Evolutionary conservation across 1,140 invertebrate genomes (phyloP), one percentile per base, ranked within the genome.

Genomic region (Charaxes varanes): DNA sequence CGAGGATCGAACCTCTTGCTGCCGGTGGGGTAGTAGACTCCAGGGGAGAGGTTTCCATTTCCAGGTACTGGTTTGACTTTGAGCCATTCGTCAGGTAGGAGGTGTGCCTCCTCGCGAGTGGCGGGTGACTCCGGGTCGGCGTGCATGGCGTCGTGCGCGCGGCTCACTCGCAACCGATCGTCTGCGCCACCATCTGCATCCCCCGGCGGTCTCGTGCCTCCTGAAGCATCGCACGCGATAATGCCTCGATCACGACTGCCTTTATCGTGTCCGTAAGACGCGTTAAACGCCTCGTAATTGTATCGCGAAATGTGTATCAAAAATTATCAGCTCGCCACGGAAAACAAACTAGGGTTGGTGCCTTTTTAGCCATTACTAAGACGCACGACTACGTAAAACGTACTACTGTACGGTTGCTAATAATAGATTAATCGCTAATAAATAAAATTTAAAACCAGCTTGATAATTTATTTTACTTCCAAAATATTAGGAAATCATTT

Each of bases 231-330:
- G 69, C 69, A 53, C 69, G 66, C 73, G 78, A 70, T 83, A 83
- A 83, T 80, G 68, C 57, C 62, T 52, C 70, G 62, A 57, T 83
- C 79, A 83, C 79, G 79, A 80, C 73, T 64, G 66, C 53, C 63
- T 50, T 52, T 62, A 62, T 60, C 62, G 57, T 52, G 53, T 59
- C 55, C 62, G 58, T 35, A 59, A 49, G 59, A 67, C 55, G 62
- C 72, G 79, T 71, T 79, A 79, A 78, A 64, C 61, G 52, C 53
- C 69, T 66, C 74, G 64, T 80, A 78, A 82, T 83, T 80, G 68
- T 74, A 78, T 62, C 61, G 69, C 65, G 56, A 74, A 61, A 72
- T 72, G 63, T 76, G 60, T 80, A 73, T 68, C 62, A 53, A 61
- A 74, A 80, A 79, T 79, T 77, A 80, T 83, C 73, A 79, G 69